Conservation (phyloP, 2,797 vertebrate genomes). For the Malacoctenus gilli region DNA sequence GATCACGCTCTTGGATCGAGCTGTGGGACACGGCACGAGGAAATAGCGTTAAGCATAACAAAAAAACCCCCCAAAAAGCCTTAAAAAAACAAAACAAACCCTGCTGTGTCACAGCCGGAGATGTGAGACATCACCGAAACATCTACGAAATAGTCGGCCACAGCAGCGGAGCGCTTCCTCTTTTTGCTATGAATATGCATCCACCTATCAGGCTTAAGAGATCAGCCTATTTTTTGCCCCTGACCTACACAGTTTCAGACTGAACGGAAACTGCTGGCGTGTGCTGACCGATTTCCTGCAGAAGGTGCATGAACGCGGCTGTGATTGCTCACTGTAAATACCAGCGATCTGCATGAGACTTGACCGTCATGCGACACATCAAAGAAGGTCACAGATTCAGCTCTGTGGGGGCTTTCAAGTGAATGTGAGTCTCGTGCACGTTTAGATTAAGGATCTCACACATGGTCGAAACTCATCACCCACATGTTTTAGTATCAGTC, state of each 20-base stretch:
- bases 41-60: slow-evolving; percentile 14
- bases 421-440: background rate
- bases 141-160: slow-evolving; percentile 11
- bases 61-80: no score
- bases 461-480: background rate
- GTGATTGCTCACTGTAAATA: slow-evolving; percentile 46
- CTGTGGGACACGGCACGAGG: slow-evolving; percentile 71
- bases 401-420: background rate
- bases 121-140: slow-evolving; percentile 29
- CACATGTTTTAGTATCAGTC: no score
- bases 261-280: slow-evolving; percentile 58
- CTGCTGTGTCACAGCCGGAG: slow-evolving; percentile 12
- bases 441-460: background rate
- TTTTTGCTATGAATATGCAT: slow-evolving; percentile 47
- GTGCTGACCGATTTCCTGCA: slow-evolving; percentile 67
- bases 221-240: slow-evolving; percentile 49
- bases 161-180: slow-evolving; percentile 58
- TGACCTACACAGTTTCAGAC: slow-evolving; percentile 6
- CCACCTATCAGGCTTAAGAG: slow-evolving; percentile 39
- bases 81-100: no score
- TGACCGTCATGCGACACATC: background rate
- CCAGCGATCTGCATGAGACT: background rate
- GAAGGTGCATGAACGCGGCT: slow-evolving; percentile 16
- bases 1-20: slow-evolving; percentile 90
- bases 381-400: slow-evolving; percentile 21